Conservation (phyloP, 1,140 invertebrate genomes). For the Neodiprion fabricii region DNA sequence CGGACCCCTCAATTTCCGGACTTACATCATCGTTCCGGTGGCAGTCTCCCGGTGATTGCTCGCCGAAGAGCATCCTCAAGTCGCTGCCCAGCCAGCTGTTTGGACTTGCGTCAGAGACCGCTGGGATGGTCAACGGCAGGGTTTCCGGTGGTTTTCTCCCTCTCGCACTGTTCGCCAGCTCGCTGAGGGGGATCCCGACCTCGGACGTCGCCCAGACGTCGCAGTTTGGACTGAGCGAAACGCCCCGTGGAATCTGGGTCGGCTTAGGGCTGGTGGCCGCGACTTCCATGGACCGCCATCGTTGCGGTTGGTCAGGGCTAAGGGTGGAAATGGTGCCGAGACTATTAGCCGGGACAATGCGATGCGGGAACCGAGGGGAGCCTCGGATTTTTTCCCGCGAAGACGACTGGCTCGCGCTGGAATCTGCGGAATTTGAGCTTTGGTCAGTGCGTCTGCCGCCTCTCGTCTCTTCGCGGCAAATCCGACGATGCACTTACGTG, state of each 20-base stretch:
- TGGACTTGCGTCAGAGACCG: constrained; percentile 37
- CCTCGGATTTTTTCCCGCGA: constrained; percentile 60
- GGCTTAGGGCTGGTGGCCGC: constrained; percentile 60
- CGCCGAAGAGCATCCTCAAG: constrained; percentile 37
- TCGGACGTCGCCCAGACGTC: constrained; percentile 60
- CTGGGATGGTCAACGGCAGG: constrained; percentile 34
- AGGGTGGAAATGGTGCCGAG: constrained; percentile 59
- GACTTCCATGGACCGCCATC: constrained; percentile 67
- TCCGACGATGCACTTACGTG: constrained; percentile 42
- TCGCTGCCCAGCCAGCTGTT: constrained; percentile 41
- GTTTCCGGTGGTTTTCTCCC: constrained; percentile 37
- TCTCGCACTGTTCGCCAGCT: constrained; percentile 41
- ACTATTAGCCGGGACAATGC: constrained; percentile 72
- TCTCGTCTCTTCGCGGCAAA: background rate
- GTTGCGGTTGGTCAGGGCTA: constrained; percentile 34
- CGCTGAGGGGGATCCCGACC: constrained; percentile 54
- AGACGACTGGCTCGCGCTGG: constrained; percentile 43
- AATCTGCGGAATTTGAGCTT: constrained; percentile 30
- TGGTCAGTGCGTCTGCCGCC: background rate
- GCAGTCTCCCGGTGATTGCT: constrained; percentile 21
- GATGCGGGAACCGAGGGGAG: constrained; percentile 75
- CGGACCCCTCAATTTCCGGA: background rate
- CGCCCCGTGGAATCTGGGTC: constrained; percentile 35
- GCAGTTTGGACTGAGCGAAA: constrained; percentile 44
- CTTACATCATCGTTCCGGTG: background rate